These are phyloP conservation scores for Sinocyclocheilus rhinocerous DNA, from an alignment of 2,113 vertebrate genomes.

Conservation along the genomic window DNA sequence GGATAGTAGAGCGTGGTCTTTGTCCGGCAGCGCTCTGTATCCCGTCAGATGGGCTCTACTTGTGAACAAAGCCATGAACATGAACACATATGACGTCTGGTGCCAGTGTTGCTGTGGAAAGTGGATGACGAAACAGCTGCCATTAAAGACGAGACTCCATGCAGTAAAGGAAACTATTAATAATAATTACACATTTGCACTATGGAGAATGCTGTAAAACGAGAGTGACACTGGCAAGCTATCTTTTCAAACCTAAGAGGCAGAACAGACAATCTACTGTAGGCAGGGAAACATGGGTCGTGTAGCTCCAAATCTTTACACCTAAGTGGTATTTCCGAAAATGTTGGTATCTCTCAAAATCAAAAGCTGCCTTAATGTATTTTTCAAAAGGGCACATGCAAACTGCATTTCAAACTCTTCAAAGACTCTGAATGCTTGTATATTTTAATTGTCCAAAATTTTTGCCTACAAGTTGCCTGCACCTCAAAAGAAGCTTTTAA, in stretches of 20 bases:
- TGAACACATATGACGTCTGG: constrained; percentile 47
- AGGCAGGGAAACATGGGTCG: constrained; percentile 30
- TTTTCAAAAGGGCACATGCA: constrained; percentile 47
- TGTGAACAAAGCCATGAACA: constrained; percentile 45
- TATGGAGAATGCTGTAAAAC: constrained; percentile 59
- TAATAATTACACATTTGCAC: constrained; percentile 61
- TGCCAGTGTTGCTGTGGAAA: constrained; percentile 48
- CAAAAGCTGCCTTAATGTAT: constrained; percentile 62
- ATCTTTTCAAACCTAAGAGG: constrained; percentile 47
- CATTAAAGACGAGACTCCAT: constrained; percentile 36
- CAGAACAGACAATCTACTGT: constrained; percentile 62
- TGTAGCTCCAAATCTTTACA: constrained; percentile 29
- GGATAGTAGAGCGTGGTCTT: not conserved
- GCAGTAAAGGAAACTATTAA: constrained; percentile 46
- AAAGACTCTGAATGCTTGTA: constrained; percentile 36
- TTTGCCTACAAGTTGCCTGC: constrained; percentile 41
- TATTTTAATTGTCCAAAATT: constrained; percentile 19
- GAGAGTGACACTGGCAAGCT: constrained; percentile 54
- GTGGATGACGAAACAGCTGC: constrained; percentile 27
- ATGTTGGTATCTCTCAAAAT: constrained; percentile 32
- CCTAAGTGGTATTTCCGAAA: constrained; percentile 49
- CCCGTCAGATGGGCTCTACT: constrained; percentile 35
- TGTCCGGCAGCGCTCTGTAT: not conserved
- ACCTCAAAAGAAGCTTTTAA: constrained; percentile 34
- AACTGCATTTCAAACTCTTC: constrained; percentile 49